These are phyloP conservation scores for Ethmia dodecea DNA, from an alignment of 2,888 invertebrate species.

Conservation along the genomic window DNA sequence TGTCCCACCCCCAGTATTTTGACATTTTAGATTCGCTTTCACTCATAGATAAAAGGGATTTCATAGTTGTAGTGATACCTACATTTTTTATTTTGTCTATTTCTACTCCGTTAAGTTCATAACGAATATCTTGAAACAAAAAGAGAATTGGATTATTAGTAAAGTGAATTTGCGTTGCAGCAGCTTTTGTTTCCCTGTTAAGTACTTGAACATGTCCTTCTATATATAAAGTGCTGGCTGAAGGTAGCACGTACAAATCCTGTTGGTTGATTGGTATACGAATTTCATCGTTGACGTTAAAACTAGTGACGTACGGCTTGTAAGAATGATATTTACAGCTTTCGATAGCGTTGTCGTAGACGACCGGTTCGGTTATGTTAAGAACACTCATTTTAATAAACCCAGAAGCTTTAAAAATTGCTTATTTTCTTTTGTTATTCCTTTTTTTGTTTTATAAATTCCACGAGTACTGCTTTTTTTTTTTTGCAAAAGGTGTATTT, in stretches of 20 bases:
- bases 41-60: constrained; percentile 33
- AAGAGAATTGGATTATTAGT: constrained; percentile 28
- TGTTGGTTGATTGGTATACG: constrained; percentile 19
- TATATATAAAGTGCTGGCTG: constrained; percentile 16
- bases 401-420: too few relatives aligned
- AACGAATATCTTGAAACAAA: constrained; percentile 36
- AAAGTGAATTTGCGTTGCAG: constrained; percentile 22
- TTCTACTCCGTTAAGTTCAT: constrained; percentile 36
- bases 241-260: constrained; percentile 19
- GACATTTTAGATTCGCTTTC: constrained; percentile 14
- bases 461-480: too few relatives aligned
- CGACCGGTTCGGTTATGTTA: constrained; percentile 10
- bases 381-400: constrained; percentile 12
- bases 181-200: constrained; percentile 18
- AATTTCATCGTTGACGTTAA: constrained; percentile 18
- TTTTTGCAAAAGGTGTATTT: too few relatives aligned
- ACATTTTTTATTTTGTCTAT: constrained; percentile 32
- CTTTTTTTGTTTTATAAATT: too few relatives aligned
- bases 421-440: constrained; percentile 7
- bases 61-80: constrained; percentile 29
- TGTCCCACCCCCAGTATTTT: neutral
- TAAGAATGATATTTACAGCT: too few relatives aligned
- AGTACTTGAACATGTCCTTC: constrained; percentile 12
- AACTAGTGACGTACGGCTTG: constrained; percentile 12
- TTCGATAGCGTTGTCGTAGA: constrained; percentile 15